phyloP scores from a whole-genome alignment of 2,888 invertebrate genomes.

The Diaprepes abbreviatus region DNA sequence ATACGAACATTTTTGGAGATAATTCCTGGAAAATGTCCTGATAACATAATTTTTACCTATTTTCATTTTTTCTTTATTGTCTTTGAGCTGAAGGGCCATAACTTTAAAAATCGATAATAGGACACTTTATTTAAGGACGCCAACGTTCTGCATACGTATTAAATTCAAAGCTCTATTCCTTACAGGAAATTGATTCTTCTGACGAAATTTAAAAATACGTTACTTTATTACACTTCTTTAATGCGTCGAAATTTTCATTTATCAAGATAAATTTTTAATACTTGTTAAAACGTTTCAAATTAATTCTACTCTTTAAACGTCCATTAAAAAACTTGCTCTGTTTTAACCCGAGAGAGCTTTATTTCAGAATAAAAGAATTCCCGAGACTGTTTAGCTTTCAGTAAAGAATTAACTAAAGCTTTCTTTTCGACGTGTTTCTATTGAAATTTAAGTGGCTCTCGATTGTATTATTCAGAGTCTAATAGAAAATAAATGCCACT shows the following conservation, averaged over 20 bases:
- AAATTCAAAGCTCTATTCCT: slow-evolving; percentile 5
- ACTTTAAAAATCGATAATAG: no score
- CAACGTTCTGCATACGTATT: neutral
- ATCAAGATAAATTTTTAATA: slow-evolving; percentile 20
- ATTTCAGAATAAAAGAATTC: slow-evolving; percentile 43
- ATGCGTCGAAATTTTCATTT: neutral
- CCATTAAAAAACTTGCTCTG: slow-evolving; percentile 28
- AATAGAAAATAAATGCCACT: slow-evolving; percentile 61
- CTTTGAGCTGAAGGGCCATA: no score
- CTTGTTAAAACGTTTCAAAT: slow-evolving; percentile 22
- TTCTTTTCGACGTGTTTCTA: slow-evolving; percentile 52
- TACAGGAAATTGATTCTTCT: neutral
- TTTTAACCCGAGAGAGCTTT: slow-evolving; percentile 14
- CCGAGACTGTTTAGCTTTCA: slow-evolving; percentile 41
- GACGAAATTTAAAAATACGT: neutral
- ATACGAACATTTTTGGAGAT: no score
- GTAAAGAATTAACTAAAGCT: slow-evolving; percentile 50
- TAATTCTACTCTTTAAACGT: slow-evolving; percentile 24
- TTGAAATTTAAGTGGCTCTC: slow-evolving; percentile 58
- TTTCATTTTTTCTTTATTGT: no score
- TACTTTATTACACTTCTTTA: slow-evolving; percentile 1
- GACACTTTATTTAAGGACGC: neutral
- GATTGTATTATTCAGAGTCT: slow-evolving; percentile 60
- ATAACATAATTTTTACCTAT: no score
- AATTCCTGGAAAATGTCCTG: no score